Percentiles rank a stretch among this genome's conserved stretches.
Evolutionary conservation across 2,888 invertebrate genomes (phyloP).

Genomic region (Chrysina gloriosa): DNA sequence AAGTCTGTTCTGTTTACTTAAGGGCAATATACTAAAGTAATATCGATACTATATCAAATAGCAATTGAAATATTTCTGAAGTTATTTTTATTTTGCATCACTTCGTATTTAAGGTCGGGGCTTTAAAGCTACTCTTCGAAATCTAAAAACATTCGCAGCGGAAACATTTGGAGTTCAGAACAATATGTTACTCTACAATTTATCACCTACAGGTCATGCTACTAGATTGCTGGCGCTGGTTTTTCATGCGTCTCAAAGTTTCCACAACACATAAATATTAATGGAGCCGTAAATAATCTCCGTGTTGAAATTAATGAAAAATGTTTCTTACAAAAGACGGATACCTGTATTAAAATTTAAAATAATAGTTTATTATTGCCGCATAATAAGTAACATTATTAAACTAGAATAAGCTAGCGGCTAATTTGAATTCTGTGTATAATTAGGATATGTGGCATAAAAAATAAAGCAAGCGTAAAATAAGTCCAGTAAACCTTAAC

Average conservation of each 20-base stretch:
- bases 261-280: constrained; percentile 9
- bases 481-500: too few relatives aligned
- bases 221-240: constrained; percentile 37
- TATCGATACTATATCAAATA: background rate
- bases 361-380: too few relatives aligned
- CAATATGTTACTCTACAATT: constrained; percentile 40
- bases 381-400: too few relatives aligned
- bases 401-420: too few relatives aligned
- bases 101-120: background rate
- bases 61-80: background rate
- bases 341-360: too few relatives aligned
- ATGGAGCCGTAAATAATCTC: too few relatives aligned
- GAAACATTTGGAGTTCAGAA: constrained; percentile 36
- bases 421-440: too few relatives aligned
- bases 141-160: constrained; percentile 5
- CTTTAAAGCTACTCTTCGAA: background rate
- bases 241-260: constrained; percentile 8
- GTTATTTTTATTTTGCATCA: background rate
- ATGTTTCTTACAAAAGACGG: too few relatives aligned
- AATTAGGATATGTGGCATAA: too few relatives aligned
- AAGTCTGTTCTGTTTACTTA: constrained; percentile 1
- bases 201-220: constrained; percentile 45
- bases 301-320: too few relatives aligned
- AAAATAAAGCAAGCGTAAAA: too few relatives aligned
- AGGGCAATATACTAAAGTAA: background rate